Percentiles rank a stretch among this genome's conserved stretches.
These are phyloP conservation scores for Scrobipalpa atriplicella DNA, from an alignment of 2,888 invertebrate genomes.

Conservation along the genomic window DNA sequence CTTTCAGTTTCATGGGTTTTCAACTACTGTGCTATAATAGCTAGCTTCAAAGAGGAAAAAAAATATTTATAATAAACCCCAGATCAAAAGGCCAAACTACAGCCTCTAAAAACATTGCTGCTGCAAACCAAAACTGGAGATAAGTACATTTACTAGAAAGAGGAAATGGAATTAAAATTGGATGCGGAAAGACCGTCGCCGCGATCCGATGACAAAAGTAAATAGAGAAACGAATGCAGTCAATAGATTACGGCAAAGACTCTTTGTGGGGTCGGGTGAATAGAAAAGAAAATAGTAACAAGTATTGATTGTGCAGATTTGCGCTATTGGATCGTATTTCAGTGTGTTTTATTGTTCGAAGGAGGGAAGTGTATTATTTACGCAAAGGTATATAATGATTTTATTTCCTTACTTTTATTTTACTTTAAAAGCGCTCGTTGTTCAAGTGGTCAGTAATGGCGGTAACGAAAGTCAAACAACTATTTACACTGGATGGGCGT, in stretches of 20 bases:
- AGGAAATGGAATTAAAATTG: conserved; percentile 7
- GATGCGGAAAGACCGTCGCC: neutral
- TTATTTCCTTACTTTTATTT: too few relatives aligned
- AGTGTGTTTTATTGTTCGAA: neutral
- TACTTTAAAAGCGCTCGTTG: too few relatives aligned
- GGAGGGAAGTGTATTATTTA: neutral
- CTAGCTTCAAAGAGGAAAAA: too few relatives aligned
- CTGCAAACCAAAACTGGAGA: too few relatives aligned
- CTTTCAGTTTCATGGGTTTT: too few relatives aligned
- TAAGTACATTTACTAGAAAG: neutral
- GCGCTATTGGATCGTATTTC: neutral
- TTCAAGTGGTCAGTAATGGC: too few relatives aligned
- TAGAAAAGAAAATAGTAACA: conserved; percentile 4
- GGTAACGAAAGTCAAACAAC: too few relatives aligned
- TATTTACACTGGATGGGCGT: too few relatives aligned
- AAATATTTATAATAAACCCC: too few relatives aligned
- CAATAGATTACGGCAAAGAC: conserved; percentile 9
- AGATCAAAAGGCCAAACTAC: too few relatives aligned
- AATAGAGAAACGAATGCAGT: conserved; percentile 8
- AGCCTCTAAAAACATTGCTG: too few relatives aligned
- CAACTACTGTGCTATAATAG: too few relatives aligned
- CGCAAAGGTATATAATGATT: neutral
- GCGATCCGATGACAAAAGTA: conserved; percentile 1
- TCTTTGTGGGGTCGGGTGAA: conserved; percentile 3
- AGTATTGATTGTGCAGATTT: neutral